phyloP scores from a whole-genome alignment of 2,888 invertebrate species.

The Latheticus oryzae region DNA sequence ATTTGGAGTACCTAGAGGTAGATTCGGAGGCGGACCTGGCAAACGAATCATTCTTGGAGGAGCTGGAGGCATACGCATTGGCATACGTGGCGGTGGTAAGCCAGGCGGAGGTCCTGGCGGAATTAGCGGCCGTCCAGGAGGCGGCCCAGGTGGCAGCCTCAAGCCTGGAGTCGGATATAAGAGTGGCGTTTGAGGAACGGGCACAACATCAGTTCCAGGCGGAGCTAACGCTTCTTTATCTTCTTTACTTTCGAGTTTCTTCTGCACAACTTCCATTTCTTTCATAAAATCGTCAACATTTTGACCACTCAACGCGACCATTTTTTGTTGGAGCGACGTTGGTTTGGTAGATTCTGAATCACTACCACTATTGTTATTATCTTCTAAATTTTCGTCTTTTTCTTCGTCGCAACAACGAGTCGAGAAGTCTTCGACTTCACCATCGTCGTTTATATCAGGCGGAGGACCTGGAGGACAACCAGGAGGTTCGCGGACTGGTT shows the following conservation, averaged over 20 bases:
- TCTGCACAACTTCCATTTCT: constrained; percentile 89
- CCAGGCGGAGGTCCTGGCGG: constrained; percentile 72
- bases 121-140: constrained; percentile 65
- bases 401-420: constrained; percentile 49
- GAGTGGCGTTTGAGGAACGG: constrained; percentile 62
- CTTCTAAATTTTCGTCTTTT: constrained; percentile 53
- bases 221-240: constrained; percentile 58
- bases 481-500: constrained; percentile 76
- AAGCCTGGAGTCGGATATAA: constrained; percentile 58
- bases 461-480: constrained; percentile 91
- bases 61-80: constrained; percentile 68
- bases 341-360: constrained; percentile 68
- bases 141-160: constrained; percentile 67
- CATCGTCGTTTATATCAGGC: constrained; percentile 76
- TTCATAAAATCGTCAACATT: constrained; percentile 94
- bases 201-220: constrained; percentile 59
- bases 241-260: constrained; percentile 70
- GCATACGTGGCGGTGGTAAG: constrained; percentile 71
- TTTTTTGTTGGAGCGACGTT: constrained; percentile 84
- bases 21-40: constrained; percentile 55
- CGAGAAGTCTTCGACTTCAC: constrained; percentile 68
- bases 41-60: constrained; percentile 65
- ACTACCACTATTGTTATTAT: constrained; percentile 38
- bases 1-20: constrained; percentile 69
- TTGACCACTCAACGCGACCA: constrained; percentile 90